Base-by-base conservation (phyloP, 2,888 invertebrate species). In the Leptinotarsa haldemani region DNA sequence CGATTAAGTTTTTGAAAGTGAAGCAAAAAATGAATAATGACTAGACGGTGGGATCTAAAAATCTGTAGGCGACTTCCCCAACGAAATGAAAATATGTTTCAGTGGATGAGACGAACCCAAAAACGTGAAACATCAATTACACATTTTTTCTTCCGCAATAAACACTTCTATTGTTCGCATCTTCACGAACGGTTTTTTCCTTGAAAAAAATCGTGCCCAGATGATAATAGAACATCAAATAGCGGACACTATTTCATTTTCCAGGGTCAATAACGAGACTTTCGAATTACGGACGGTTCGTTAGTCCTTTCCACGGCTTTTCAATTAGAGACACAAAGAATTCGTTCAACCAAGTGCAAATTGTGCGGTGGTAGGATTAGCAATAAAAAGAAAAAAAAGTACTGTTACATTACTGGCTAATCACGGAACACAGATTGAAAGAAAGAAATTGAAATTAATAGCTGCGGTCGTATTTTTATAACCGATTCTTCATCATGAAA, bases 251-350 rank as follows among this genome's bases (percentile, higher is more conserved):
- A 16, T 40, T 61, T 61, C 40, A n/a, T 61, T 30, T 25, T 61
- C 40, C 61, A 61, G 61, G 61, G 61, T 61, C 61, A 61, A 61
- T 61, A 61, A 61, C 61, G 61, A 61, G 25, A 61, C 61, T 61
- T 61, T 61, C 61, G 40, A 61, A 61, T 61, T 61, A 61, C 40
- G 12, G 61, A 61, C 61, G 61, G 61, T 61, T 61, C 61, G 61
- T 61, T 61, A 61, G 40, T 61, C 61, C 30, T 61, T 61, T 61
- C 61, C 61, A 61, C 30, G 61, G 61, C 61, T 61, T 61, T 61
- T n/a, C 30, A 30, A 61, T 61, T n/a, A 61, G 30, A 16, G 61
- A 61, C 15, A 61, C 30, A 61, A 61, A 30, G 30, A 30, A 61
- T 61, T 61, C 61, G 30, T 61, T 61, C 61, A 40, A 61, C 40